phyloP scores from a whole-genome alignment of 2,113 vertebrate genomes.

The Neogale vison region DNA sequence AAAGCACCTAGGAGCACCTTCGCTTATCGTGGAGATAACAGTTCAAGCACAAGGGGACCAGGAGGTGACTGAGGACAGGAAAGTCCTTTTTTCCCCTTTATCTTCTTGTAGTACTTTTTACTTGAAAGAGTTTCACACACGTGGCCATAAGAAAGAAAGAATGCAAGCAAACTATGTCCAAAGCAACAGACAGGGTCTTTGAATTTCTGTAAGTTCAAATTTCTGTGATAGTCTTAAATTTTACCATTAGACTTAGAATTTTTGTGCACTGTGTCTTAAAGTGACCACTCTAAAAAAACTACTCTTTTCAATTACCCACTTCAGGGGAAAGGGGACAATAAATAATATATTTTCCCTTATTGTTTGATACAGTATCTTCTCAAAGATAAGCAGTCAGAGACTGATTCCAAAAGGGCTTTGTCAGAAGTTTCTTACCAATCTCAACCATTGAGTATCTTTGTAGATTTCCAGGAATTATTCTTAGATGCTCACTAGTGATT shows the following conservation, averaged over 20 bases:
- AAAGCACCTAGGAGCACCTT: constrained; percentile 73
- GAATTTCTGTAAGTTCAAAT: background rate
- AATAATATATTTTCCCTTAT: background rate
- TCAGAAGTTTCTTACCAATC: constrained; percentile 21
- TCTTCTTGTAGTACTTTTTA: constrained; percentile 41
- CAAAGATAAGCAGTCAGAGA: background rate
- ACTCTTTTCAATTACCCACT: background rate
- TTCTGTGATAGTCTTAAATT: background rate
- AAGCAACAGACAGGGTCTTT: background rate
- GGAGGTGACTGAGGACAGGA: background rate
- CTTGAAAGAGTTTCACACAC: background rate
- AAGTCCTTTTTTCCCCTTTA: background rate
- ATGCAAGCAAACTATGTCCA: background rate
- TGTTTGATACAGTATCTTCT: background rate
- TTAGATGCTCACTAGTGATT: constrained; percentile 39
- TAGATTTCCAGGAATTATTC: constrained; percentile 60
- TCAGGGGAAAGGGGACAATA: background rate
- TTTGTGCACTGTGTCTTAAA: constrained; percentile 2
- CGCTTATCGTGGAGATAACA: constrained; percentile 69
- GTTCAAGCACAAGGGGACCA: background rate
- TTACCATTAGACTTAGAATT: background rate
- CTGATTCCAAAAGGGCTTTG: background rate
- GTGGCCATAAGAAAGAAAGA: background rate
- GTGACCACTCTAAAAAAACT: background rate
- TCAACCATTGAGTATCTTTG: background rate